Evolutionary conservation across 2,888 invertebrate genomes (phyloP).

Genomic region (Pseudolycoriella hygida): DNA sequence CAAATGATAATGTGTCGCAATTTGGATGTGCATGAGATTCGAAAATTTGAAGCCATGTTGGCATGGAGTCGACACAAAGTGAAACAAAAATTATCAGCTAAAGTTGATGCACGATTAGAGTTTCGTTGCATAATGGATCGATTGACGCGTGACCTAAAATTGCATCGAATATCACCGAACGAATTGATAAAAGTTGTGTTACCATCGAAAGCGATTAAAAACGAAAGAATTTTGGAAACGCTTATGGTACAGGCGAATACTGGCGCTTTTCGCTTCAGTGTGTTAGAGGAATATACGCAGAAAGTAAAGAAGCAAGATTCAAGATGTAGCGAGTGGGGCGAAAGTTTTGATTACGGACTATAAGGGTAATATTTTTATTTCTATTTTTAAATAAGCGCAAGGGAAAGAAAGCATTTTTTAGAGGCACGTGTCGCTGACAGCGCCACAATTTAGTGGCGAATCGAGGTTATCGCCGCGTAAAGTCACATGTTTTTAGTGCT

Average conservation of each 20-base stretch:
- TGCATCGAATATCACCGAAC: conserved; percentile 81
- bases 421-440: too few relatives aligned
- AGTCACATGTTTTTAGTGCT: too few relatives aligned
- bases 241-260: conserved; percentile 86
- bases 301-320: conserved; percentile 79
- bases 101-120: conserved; percentile 72
- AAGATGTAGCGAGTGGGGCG: conserved; percentile 57
- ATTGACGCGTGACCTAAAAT: conserved; percentile 69
- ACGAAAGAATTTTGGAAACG: conserved; percentile 80
- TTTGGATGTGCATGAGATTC: conserved; percentile 72
- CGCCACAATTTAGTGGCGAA: too few relatives aligned
- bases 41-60: conserved; percentile 86
- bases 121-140: conserved; percentile 89
- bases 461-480: too few relatives aligned
- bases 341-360: conserved; percentile 59
- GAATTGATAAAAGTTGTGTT: conserved; percentile 84
- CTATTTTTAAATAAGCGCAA: not conserved
- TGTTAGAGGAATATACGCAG: conserved; percentile 73
- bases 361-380: conserved; percentile 23
- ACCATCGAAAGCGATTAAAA: conserved; percentile 82
- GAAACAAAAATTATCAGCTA: conserved; percentile 50
- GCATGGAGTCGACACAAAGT: conserved; percentile 78
- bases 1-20: conserved; percentile 88
- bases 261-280: conserved; percentile 78
- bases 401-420: too few relatives aligned